Evolutionary conservation across 2,888 invertebrate genomes (phyloP).

Genomic region (Lasius platythorax): DNA sequence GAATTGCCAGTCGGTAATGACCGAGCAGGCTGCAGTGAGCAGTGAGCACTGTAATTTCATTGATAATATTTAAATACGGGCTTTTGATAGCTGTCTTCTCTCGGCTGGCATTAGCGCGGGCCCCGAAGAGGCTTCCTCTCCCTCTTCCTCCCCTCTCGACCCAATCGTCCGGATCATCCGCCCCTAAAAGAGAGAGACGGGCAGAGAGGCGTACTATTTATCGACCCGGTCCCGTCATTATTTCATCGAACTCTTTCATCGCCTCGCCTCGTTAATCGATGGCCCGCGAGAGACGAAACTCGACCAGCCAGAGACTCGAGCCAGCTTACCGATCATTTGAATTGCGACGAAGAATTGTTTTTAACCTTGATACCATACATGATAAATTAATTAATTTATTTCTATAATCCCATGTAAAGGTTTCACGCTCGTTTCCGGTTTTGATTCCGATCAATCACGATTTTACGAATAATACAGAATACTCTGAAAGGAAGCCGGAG

Average conservation of each 20-base stretch:
- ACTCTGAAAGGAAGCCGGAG: not conserved
- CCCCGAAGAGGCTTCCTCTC: constrained; percentile 58
- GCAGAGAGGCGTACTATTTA: constrained; percentile 80
- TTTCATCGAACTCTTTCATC: constrained; percentile 84
- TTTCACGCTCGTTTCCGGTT: not conserved
- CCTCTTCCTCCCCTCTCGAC: constrained; percentile 50
- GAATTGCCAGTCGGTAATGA: constrained; percentile 79
- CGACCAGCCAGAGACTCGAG: constrained; percentile 8
- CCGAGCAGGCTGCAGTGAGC: constrained; percentile 67
- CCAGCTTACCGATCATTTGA: not conserved
- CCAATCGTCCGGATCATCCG: constrained; percentile 60
- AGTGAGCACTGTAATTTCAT: constrained; percentile 82
- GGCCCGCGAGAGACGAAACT: constrained; percentile 55
- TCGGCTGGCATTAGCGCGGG: constrained; percentile 71
- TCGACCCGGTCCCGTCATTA: constrained; percentile 83
- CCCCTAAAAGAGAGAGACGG: constrained; percentile 55
- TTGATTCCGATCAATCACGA: not conserved
- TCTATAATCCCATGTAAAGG: not conserved
- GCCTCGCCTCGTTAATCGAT: constrained; percentile 75
- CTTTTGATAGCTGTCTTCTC: constrained; percentile 82
- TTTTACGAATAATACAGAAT: not conserved
- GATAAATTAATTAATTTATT: constrained; percentile 1
- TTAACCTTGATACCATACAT: not conserved
- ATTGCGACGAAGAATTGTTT: not conserved
- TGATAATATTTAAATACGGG: constrained; percentile 85